Evolutionary conservation across 2,797 vertebrate genomes (phyloP), one percentile per base, ranked within the genome.

Genomic region (Aphelocoma californica): DNA sequence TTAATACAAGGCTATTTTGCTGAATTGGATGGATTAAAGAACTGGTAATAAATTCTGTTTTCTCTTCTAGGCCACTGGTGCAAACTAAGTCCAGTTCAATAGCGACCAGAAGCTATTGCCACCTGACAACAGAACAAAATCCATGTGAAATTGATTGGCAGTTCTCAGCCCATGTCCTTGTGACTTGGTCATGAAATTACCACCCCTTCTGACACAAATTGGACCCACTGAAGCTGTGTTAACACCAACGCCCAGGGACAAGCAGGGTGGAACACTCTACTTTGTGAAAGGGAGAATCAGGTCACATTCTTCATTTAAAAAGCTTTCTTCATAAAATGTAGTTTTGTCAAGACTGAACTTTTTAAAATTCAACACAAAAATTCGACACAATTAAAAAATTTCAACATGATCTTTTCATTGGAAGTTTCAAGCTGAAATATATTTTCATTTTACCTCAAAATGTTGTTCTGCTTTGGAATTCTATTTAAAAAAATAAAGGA

Each of bases 1-100:
- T 96, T 93, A 87, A 93, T 94, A 90, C 72, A 86, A 87, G 53
- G 75, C 21, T 81, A 57, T 93, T 92, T 95, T 92, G 67, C 70
- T 90, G 70, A 92, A 93, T 34, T 57, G 36, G 24, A 74, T 71
- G 56, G 69, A 69, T 92, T 93, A 83, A 88, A 87, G 62, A 67
- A 70, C 44, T 71, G 40, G 32, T 80, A 95, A 95, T 88, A 91
- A 92, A 73, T 94, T 85, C 47, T 61, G 31, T 86, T 93, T 90
- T 81, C 32, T 84, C 40, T 77, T 87, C 75, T 86, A 83, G 72
- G 57, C 67, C 72, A 72, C 32, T 80, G 80, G 69, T 95, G 75
- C 80, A 93, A 94, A 92, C 64, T 66, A 87, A 86, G 50, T 57
- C 70, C 50, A 38, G 47, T 75, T 91, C 48, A 65, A 65, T 56